Evolutionary conservation across 2,113 vertebrate species (phyloP).

Genomic region (Tauraco erythrolophus): DNA sequence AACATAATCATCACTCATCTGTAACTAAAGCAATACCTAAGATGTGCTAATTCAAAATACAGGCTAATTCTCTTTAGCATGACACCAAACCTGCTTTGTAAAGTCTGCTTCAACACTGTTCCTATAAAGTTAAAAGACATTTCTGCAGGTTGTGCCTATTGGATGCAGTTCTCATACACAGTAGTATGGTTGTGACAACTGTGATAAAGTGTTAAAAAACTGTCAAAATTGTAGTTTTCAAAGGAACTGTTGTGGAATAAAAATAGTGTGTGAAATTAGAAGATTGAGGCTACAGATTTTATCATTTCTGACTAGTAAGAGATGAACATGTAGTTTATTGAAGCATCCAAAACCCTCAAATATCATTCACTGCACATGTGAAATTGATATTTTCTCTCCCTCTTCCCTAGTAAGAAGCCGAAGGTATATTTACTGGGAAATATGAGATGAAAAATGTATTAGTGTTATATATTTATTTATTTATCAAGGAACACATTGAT

Average conservation of each 20-base stretch:
- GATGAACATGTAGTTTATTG: not conserved
- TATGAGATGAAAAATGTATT: not conserved
- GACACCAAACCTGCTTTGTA: not conserved
- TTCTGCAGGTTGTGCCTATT: not conserved
- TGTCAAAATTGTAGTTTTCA: not conserved
- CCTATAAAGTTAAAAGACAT: not conserved
- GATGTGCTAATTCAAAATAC: not conserved
- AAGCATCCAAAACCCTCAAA: not conserved
- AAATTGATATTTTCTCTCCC: not conserved
- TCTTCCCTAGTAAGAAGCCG: not conserved
- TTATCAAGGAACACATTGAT: not conserved
- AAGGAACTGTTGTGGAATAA: not conserved
- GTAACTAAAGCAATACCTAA: not conserved
- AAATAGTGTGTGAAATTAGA: not conserved
- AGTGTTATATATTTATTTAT: not conserved
- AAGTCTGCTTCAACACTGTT: not conserved
- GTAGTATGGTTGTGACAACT: not conserved
- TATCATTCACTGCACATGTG: not conserved
- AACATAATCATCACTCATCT: not conserved
- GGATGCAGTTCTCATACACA: not conserved
- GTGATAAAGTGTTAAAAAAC: not conserved
- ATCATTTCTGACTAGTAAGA: not conserved
- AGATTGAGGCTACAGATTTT: not conserved
- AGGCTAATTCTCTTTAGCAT: not conserved
- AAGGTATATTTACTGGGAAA: not conserved